Conservation (phyloP, 1,140 invertebrate genomes). For the Prorops nasuta region DNA sequence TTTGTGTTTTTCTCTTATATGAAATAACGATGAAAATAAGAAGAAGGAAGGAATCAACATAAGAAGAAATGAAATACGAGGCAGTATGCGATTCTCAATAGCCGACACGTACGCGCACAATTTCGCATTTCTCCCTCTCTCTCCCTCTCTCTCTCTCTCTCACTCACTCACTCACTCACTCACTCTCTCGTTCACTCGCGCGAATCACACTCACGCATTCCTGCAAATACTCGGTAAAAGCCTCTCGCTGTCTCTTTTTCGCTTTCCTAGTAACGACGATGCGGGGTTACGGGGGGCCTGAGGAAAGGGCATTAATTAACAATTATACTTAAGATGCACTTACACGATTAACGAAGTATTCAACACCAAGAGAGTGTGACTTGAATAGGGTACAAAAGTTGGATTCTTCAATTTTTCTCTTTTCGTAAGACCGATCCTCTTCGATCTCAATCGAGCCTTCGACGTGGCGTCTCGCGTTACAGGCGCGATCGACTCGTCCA, state of each 20-base stretch:
- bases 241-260: neutral
- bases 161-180: conserved; percentile 7
- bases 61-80: too few relatives aligned
- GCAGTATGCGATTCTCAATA: too few relatives aligned
- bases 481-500: too few relatives aligned
- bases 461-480: neutral
- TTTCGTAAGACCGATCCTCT: neutral
- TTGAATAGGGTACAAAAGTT: conserved; percentile 44
- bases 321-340: conserved; percentile 34
- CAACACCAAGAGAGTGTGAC: conserved; percentile 41
- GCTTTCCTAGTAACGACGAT: conserved; percentile 27
- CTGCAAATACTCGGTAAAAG: too few relatives aligned
- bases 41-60: neutral
- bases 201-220: too few relatives aligned
- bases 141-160: conserved; percentile 3
- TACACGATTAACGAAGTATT: conserved; percentile 25
- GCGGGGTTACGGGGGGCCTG: conserved; percentile 25
- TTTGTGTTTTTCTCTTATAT: too few relatives aligned
- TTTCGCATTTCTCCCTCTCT: conserved; percentile 4
- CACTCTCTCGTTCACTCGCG: conserved; percentile 5
- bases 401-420: too few relatives aligned
- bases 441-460: too few relatives aligned
- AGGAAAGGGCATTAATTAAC: conserved; percentile 29
- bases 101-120: neutral
- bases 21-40: neutral